Conservation (phyloP, 2,888 invertebrate genomes). For the Shargacucullia verbasci region DNA sequence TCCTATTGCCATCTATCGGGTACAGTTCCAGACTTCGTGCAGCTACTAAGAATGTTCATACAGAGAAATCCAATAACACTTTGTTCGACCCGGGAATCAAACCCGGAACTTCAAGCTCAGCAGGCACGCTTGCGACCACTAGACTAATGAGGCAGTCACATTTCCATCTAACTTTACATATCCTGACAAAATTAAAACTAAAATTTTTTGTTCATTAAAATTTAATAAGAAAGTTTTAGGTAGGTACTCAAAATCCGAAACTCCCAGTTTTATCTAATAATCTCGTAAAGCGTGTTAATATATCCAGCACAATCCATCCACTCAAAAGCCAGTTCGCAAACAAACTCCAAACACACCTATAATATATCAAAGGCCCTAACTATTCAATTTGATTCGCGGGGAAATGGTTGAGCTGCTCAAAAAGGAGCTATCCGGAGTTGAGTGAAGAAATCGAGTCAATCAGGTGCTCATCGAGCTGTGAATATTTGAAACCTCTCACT, state of each 20-base stretch:
- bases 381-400: slow-evolving; percentile 42
- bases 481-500: slow-evolving; percentile 44
- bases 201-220: neutral
- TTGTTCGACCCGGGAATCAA: too few species aligned
- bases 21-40: too few species aligned
- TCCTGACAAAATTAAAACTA: too few species aligned
- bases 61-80: too few species aligned
- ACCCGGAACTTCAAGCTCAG: too few species aligned
- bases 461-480: slow-evolving; percentile 42
- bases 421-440: slow-evolving; percentile 17
- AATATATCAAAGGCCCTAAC: slow-evolving; percentile 34
- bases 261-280: too few species aligned
- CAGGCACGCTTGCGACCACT: too few species aligned
- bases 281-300: neutral
- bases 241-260: too few species aligned
- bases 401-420: slow-evolving; percentile 31
- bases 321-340: slow-evolving; percentile 11
- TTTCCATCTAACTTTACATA: too few species aligned
- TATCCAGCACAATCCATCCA: slow-evolving; percentile 2
- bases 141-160: too few species aligned
- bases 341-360: slow-evolving; percentile 14
- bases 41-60: too few species aligned
- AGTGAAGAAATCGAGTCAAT: slow-evolving; percentile 48
- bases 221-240: neutral
- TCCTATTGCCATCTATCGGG: too few species aligned